phyloP scores from a whole-genome alignment of 1,140 invertebrate species.

The Cotesia glomerata region DNA sequence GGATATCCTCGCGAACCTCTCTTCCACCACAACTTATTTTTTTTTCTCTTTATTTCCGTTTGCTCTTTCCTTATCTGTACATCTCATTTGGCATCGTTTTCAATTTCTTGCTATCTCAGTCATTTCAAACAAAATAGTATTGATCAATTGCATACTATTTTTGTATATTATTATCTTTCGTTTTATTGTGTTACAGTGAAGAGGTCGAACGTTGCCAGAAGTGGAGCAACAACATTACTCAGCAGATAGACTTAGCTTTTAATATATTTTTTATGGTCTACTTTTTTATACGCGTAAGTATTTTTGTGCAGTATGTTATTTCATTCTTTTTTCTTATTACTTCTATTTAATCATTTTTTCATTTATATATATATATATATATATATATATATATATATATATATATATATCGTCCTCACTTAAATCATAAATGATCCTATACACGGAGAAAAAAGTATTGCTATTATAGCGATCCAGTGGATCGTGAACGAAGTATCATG shows the following conservation, averaged over 20 bases:
- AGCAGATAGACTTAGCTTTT: conserved; percentile 99
- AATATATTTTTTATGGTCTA: conserved; percentile 99
- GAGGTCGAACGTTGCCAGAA: conserved; percentile 97
- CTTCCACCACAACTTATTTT: conserved; percentile 9
- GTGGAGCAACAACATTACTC: conserved; percentile 99
- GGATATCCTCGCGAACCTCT: not conserved
- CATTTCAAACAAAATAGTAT: not conserved
- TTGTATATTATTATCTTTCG: conserved; percentile 4
- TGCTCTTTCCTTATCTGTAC: too few relatives aligned
- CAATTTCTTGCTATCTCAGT: not conserved
- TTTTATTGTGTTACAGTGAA: conserved; percentile 76
- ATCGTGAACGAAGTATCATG: too few relatives aligned
- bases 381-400: too few relatives aligned
- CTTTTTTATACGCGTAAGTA: conserved; percentile 99
- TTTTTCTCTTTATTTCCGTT: not conserved
- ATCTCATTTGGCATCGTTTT: too few relatives aligned
- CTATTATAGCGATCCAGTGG: too few relatives aligned
- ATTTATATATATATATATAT: too few relatives aligned
- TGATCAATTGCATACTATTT: not conserved
- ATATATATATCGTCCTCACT: too few relatives aligned
- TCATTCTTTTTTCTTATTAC: not conserved
- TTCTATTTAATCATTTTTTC: not conserved
- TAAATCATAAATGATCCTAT: too few relatives aligned
- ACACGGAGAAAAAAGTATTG: too few relatives aligned
- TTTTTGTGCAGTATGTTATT: conserved; percentile 7